Conservation (phyloP, 2,113 vertebrate genomes). For the Leptocoma aspasia region DNA sequence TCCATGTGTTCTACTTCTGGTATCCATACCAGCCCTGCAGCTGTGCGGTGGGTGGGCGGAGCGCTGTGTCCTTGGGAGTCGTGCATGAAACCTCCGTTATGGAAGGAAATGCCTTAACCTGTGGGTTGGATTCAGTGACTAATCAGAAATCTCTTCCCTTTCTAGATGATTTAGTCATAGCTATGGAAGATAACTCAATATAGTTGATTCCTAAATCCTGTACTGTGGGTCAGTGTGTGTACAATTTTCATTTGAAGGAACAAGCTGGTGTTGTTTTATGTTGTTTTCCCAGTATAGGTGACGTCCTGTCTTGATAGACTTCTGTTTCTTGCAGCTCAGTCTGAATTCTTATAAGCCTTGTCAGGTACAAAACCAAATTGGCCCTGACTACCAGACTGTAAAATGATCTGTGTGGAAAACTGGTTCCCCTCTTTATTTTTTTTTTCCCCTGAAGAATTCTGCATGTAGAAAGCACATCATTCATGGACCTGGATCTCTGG, state of each 20-base stretch:
- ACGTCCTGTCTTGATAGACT: not conserved
- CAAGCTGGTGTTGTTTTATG: not conserved
- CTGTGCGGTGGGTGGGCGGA: not conserved
- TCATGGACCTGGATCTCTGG: not conserved
- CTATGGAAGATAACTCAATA: not conserved
- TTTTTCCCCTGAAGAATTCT: not conserved
- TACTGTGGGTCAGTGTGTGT: not conserved
- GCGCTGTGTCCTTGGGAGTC: rapidly evolving
- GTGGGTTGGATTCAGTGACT: not conserved
- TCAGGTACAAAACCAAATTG: not conserved
- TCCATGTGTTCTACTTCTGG: rapidly evolving
- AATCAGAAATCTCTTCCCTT: not conserved
- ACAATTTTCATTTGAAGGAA: not conserved
- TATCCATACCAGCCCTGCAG: not conserved
- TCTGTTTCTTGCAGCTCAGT: not conserved
- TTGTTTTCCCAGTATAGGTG: not conserved
- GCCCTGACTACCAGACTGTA: not conserved
- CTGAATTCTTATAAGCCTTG: not conserved
- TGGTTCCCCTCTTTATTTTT: not conserved
- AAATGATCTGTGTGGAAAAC: not conserved
- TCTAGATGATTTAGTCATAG: not conserved
- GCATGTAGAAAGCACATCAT: not conserved
- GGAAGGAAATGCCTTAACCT: not conserved
- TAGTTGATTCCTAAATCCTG: not conserved
- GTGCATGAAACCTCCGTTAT: rapidly evolving